Base-by-base conservation (phyloP, 2,888 invertebrate species). In the Sesia apiformis region DNA sequence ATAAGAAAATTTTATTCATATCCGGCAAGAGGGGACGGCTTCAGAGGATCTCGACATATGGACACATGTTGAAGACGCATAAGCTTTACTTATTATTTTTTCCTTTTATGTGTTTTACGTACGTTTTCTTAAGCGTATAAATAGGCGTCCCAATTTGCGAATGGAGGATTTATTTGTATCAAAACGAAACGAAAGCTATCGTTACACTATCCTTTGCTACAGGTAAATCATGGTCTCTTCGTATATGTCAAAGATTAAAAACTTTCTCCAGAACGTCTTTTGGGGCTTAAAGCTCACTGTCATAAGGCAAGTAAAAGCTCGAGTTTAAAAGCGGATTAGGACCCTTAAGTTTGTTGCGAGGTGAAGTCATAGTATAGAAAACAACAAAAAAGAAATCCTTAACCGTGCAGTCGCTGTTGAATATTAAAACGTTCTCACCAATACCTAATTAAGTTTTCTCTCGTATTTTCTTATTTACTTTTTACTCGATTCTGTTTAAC, bases 1-100 rank as follows among this genome's bases (percentile, higher is more conserved):
- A 75, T 79, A 76, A 78, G 80, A 84, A 80, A 77, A 80, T 81
- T 84, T 81, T 85, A 83, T 85, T 84, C 84, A 84, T 84, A 82
- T 80, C 76, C 76, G 75, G 63, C 68, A 73, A 70, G 74, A 79
- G 77, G 77, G 78, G 73, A 78, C 76, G 72, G 74, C 73, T 78
- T 76, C 76, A 74, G 73, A 79, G 71, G 74, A 75, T 76, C 69
- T 72, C 76, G 73, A 76, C 79, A 75, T 75, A 78, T 74, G 80
- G 80, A 81, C 79, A 78, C 71, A 78, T 76, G 76, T 76, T 71
- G 69, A 67, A 74, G 68, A 68, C 69, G 70, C 67, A 72, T 74
- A 76, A 78, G 74, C 76, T 66, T 65, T 65, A 70, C 74, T 76
- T 77, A 73, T 80, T 77, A 77, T 76, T 76, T 73, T 60, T 56